phyloP scores from a whole-genome alignment of 2,797 vertebrate species.

The Smutsia gigantea region DNA sequence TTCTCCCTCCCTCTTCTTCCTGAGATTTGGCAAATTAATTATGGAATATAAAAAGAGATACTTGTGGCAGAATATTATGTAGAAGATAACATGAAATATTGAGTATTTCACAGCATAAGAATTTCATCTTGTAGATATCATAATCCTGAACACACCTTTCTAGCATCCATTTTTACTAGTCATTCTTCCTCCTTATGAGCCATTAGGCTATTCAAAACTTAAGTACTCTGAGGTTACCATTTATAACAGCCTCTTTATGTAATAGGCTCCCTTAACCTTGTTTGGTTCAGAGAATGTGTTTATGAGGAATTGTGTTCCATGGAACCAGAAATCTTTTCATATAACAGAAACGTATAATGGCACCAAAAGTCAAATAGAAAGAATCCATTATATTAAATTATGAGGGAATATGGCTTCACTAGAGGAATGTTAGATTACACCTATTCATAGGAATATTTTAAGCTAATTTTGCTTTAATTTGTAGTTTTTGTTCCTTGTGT shows the following conservation, averaged over 20 bases:
- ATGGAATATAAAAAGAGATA: background rate
- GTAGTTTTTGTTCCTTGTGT: background rate
- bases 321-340: background rate
- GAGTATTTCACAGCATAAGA: background rate
- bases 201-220: background rate
- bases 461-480: background rate
- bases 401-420: background rate
- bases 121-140: background rate
- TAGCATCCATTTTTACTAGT: background rate
- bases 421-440: background rate
- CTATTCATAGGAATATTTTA: background rate
- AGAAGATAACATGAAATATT: background rate
- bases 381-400: background rate
- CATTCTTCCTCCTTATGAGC: background rate
- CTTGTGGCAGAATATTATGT: background rate
- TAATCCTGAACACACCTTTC: background rate
- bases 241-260: background rate
- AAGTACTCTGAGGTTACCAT: background rate
- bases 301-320: background rate
- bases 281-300: background rate
- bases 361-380: background rate
- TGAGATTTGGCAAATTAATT: background rate
- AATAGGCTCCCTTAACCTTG: background rate
- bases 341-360: background rate
- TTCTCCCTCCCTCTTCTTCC: background rate